A percentile compares a stretch with the other conserved stretches of the same genome.
phyloP scores from a whole-genome alignment of 1,140 invertebrate genomes.

The Ostrea edulis region DNA sequence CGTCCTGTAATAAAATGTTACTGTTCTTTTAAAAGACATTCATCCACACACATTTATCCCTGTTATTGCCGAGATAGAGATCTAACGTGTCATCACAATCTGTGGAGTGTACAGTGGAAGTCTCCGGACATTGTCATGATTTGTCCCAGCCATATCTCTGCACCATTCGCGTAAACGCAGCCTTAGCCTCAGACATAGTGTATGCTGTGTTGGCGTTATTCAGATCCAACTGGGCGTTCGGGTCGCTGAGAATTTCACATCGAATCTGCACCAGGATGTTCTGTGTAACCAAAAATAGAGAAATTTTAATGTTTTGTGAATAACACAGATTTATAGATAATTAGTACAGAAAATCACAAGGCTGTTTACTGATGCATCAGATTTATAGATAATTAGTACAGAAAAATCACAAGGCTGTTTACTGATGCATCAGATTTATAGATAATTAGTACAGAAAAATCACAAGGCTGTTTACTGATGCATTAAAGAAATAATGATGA shows the following conservation, averaged over 20 bases:
- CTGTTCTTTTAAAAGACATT: too few relatives aligned
- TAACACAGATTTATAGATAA: not conserved
- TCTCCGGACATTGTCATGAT: not conserved
- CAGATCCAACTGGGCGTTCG: conserved; percentile 68
- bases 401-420: too few relatives aligned
- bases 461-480: too few relatives aligned
- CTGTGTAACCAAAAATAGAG: conserved; percentile 59
- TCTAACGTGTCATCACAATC: too few relatives aligned
- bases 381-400: not conserved
- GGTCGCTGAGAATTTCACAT: conserved; percentile 76
- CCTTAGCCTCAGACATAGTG: conserved; percentile 68
- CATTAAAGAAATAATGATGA: too few relatives aligned
- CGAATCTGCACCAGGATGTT: conserved; percentile 75
- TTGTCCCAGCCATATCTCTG: conserved; percentile 73
- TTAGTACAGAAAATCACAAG: not conserved
- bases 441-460: not conserved
- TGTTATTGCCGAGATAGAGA: too few relatives aligned
- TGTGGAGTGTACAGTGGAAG: too few relatives aligned
- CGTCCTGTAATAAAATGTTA: too few relatives aligned
- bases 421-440: too few relatives aligned
- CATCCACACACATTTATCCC: too few relatives aligned
- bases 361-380: too few relatives aligned
- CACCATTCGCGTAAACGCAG: conserved; percentile 75
- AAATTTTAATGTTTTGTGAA: not conserved
- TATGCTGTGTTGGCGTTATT: conserved; percentile 64